phyloP scores from a whole-genome alignment of 1,140 invertebrate species.

The Neocloeon triangulifer region DNA sequence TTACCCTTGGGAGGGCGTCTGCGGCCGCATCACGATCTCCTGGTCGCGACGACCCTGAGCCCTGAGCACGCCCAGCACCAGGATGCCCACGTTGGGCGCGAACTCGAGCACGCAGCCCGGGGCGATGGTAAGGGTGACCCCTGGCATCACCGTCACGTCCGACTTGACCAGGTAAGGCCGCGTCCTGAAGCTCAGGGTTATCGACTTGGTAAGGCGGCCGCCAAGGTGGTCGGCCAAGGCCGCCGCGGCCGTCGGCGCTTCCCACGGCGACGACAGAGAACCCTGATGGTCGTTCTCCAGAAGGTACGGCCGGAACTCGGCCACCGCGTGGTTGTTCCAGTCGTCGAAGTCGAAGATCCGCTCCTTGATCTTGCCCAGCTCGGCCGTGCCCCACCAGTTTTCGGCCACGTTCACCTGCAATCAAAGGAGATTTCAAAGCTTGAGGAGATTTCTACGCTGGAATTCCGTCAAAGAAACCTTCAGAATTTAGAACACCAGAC shows the following conservation, averaged over 20 bases:
- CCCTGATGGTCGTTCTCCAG: slow-evolving; percentile 47
- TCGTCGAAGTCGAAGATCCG: slow-evolving; percentile 98
- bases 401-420: slow-evolving; percentile 74
- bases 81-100: slow-evolving; percentile 86
- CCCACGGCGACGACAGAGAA: slow-evolving; percentile 46
- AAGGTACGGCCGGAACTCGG: slow-evolving; percentile 70
- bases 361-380: slow-evolving; percentile 44
- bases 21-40: slow-evolving; percentile 67
- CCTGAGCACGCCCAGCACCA: slow-evolving; percentile 79
- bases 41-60: slow-evolving; percentile 56
- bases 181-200: slow-evolving; percentile 38
- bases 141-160: slow-evolving; percentile 94
- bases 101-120: slow-evolving; percentile 87
- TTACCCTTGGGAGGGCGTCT: slow-evolving; percentile 13
- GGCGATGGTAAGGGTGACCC: slow-evolving; percentile 52
- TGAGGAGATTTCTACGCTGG: too few species aligned
- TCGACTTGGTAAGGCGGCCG: slow-evolving; percentile 54
- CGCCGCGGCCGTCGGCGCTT: slow-evolving; percentile 14
- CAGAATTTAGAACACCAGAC: too few species aligned
- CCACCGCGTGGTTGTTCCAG: slow-evolving; percentile 95
- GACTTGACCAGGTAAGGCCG: slow-evolving; percentile 63
- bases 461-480: too few species aligned
- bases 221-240: slow-evolving; percentile 46
- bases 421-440: too few species aligned
- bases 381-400: slow-evolving; percentile 88